Conservation (phyloP, 2,888 invertebrate species). For the Pteria penguin region DNA sequence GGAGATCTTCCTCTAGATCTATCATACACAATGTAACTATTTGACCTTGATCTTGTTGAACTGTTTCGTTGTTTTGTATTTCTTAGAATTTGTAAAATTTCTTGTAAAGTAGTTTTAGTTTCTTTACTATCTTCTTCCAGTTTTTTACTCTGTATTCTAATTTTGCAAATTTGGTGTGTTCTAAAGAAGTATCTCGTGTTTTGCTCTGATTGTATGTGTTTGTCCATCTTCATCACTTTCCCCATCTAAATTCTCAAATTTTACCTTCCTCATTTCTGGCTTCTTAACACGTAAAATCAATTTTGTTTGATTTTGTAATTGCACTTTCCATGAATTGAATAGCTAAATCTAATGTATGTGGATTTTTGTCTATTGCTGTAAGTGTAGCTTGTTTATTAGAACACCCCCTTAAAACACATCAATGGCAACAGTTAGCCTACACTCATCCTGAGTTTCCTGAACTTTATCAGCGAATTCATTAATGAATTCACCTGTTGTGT, state of each 20-base stretch:
- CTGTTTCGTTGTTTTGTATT: not conserved
- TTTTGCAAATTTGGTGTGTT: not conserved
- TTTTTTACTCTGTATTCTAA: not conserved
- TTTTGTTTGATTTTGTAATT: slow-evolving; percentile 13
- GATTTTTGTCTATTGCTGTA: slow-evolving; percentile 31
- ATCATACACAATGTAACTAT: too few relatives aligned
- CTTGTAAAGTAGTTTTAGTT: slow-evolving; percentile 2
- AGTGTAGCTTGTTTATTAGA: slow-evolving; percentile 1
- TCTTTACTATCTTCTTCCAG: slow-evolving; percentile 4
- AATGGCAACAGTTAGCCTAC: slow-evolving; percentile 11
- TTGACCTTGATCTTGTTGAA: not conserved
- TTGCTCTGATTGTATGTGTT: not conserved
- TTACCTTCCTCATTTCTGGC: not conserved
- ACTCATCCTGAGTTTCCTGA: not conserved
- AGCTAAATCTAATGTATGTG: slow-evolving; percentile 11
- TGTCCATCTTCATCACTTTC: not conserved
- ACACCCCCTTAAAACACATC: slow-evolving; percentile 21
- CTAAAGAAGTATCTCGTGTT: not conserved
- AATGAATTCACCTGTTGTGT: not conserved
- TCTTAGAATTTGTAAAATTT: not conserved
- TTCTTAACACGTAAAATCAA: not conserved
- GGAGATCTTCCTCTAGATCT: not conserved
- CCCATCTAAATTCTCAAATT: not conserved
- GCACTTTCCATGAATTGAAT: slow-evolving; percentile 9
- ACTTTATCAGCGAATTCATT: slow-evolving; percentile 18